phyloP scores from a whole-genome alignment of 2,888 invertebrate genomes.

The Drosophila meridionalis region DNA sequence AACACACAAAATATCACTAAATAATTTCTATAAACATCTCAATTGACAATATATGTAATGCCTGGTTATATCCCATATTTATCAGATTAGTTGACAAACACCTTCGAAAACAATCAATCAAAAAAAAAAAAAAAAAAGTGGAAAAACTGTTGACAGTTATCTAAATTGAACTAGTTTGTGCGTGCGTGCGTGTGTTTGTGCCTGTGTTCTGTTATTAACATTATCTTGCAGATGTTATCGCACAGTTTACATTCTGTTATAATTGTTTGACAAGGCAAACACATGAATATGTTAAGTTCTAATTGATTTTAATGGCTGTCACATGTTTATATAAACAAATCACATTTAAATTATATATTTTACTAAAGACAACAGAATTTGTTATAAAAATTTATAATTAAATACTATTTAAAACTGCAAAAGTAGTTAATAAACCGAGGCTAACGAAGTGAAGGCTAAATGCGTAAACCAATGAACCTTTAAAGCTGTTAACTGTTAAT shows the following conservation, averaged over 20 bases:
- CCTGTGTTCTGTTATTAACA: conserved; percentile 3
- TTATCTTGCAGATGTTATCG: conserved; percentile 10
- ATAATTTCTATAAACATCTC: conserved; percentile 3
- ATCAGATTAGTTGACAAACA: background rate
- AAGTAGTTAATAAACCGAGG: background rate
- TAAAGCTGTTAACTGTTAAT: too few species aligned
- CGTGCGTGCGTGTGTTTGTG: background rate
- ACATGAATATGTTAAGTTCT: conserved; percentile 1
- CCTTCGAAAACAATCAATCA: background rate
- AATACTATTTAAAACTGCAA: background rate
- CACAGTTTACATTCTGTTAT: background rate
- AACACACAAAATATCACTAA: background rate
- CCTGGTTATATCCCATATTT: background rate
- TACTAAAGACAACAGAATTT: background rate
- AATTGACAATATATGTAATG: conserved; percentile 2
- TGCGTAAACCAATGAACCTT: background rate
- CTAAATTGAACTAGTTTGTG: conserved; percentile 1
- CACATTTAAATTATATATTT: background rate
- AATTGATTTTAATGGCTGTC: background rate
- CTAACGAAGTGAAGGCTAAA: background rate
- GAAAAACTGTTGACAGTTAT: conserved; percentile 1
- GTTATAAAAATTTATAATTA: background rate
- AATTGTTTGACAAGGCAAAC: conserved; percentile 7
- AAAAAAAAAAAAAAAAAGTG: background rate
- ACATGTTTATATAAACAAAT: background rate